Evolutionary conservation across 2,888 invertebrate species (phyloP).

Genomic region (Eumacrocentrus americanus): DNA sequence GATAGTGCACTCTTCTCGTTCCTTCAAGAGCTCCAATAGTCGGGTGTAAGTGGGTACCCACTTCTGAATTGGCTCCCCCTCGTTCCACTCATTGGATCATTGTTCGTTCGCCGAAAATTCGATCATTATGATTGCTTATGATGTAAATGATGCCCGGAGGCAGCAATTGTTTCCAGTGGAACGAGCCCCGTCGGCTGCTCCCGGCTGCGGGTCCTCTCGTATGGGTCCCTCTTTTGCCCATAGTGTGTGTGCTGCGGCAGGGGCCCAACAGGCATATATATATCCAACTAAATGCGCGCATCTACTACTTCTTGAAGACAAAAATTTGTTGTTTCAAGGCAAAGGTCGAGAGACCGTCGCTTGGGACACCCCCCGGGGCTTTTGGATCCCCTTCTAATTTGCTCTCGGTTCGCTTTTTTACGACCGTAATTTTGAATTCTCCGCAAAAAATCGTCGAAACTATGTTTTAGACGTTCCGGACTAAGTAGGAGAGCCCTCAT

Average conservation of each 20-base stretch:
- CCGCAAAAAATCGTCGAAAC: conserved; percentile 44
- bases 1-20: conserved; percentile 33
- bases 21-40: conserved; percentile 28
- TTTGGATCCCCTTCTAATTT: conserved; percentile 50
- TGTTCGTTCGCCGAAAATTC: conserved; percentile 60
- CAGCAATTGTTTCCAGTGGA: conserved; percentile 61
- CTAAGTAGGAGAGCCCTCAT: too few species aligned
- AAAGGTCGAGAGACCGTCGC: conserved; percentile 24
- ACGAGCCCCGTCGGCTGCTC: conserved; percentile 44
- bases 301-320: conserved; percentile 10
- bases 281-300: neutral
- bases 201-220: conserved; percentile 34
- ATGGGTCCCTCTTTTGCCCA: conserved; percentile 16
- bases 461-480: neutral
- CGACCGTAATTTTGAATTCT: conserved; percentile 58
- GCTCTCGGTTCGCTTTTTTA: conserved; percentile 49
- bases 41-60: conserved; percentile 59
- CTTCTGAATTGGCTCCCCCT: conserved; percentile 58
- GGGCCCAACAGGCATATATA: conserved; percentile 9
- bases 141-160: conserved; percentile 68
- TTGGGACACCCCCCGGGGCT: conserved; percentile 42
- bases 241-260: conserved; percentile 12
- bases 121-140: conserved; percentile 64
- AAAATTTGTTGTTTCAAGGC: conserved; percentile 23
- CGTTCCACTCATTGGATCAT: conserved; percentile 62